A percentile compares a stretch with the other conserved stretches of the same genome.
phyloP scores from a whole-genome alignment of 2,113 vertebrate species.

The Tragelaphus imberbis region DNA sequence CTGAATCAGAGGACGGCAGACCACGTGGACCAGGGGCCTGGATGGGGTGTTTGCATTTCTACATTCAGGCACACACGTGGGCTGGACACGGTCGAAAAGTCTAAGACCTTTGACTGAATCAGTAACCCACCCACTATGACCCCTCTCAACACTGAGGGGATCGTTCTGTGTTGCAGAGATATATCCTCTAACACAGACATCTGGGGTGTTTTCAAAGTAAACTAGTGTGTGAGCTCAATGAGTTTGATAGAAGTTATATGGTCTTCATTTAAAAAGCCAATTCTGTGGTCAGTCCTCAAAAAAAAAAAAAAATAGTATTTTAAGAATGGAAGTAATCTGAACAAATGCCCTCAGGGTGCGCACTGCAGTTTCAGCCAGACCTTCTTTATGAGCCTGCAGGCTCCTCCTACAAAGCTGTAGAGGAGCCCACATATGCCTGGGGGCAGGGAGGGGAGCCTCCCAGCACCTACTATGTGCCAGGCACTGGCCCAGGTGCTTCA shows the following conservation, averaged over 20 bases:
- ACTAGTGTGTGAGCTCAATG: not conserved
- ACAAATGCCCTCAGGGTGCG: not conserved
- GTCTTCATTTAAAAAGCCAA: constrained; percentile 35
- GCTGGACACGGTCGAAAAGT: not conserved
- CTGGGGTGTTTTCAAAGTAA: constrained; percentile 30
- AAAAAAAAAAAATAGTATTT: not conserved
- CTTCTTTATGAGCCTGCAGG: not conserved
- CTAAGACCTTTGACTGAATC: not conserved
- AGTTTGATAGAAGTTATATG: constrained; percentile 9
- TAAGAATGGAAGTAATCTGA: constrained; percentile 50
- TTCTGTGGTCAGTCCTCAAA: not conserved
- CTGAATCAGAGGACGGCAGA: not conserved
- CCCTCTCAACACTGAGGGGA: not conserved
- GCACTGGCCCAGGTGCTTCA: not conserved
- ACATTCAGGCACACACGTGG: not conserved
- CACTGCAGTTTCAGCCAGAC: not conserved
- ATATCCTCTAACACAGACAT: not conserved
- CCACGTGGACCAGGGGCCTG: not conserved
- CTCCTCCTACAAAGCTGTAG: not conserved
- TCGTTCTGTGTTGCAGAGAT: not conserved
- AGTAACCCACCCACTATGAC: not conserved
- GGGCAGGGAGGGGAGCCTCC: not conserved
- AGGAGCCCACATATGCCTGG: not conserved
- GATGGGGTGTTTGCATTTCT: not conserved
- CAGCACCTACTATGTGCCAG: not conserved